Evolutionary conservation across 2,113 vertebrate genomes (phyloP), one percentile per base, ranked within the genome.

Genomic region (Sturnus vulgaris): DNA sequence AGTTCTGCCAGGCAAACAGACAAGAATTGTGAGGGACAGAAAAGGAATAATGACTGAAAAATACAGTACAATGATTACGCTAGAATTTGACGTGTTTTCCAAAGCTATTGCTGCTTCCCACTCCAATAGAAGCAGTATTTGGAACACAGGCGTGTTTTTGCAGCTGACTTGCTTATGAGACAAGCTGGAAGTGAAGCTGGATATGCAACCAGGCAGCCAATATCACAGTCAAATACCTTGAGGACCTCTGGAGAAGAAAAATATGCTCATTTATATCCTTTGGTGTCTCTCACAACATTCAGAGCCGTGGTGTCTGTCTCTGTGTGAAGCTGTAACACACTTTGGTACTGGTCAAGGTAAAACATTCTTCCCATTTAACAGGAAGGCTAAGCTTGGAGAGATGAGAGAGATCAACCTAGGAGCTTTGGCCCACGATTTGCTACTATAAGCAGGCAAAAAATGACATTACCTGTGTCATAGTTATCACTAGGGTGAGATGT

Each of bases 391-490:
- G 9, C 47, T 86, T 40, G 49, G 49, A 80, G 25, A 64, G 12
- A 44, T 30, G 40, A 92, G 30, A 59, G 15, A 81, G 42, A 66
- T 30, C 33, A 49, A 37, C 47, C 28, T 35, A 57, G 28, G 40
- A 85, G 77, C 25, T 73, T 35, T 52, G 33, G 24, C 35, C 37
- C 63, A 40, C 5, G 9, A 56, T 81, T 65, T 71, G 42, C 35
- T 56, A 47, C 18, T 35, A 17, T 16, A 75, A 81, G 46, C 52
- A 81, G 52, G n/a, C 53, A 85, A 72, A 61, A 90, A 82, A 35
- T 31, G 57, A 65, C 31, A 68, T 72, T 96, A 99, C 99, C 99
- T 88, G 99, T 99, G 98, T 99, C 99, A 49, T 99, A 99, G 96
- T 99, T 99, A 82, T 99, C 99, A 88, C 98, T 99, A 59, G 99